Percentiles rank a stretch among this genome's conserved stretches.
Evolutionary conservation across 53 echinoderm and acorn worm genomes (phyloP).

Genomic region (Temnopleurus reevesii): DNA sequence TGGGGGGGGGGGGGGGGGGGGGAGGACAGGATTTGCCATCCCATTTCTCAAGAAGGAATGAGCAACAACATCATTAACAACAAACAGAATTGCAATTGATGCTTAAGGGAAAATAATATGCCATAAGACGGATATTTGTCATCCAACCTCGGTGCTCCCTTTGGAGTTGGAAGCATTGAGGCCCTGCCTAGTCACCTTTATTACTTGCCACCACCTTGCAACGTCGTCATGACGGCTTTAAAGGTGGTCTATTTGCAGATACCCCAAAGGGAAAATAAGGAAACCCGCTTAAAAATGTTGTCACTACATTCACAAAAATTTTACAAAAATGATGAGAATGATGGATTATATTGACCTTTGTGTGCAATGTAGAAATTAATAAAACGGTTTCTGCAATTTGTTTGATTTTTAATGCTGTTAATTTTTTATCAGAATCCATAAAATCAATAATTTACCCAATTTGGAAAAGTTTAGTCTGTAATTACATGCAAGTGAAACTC

Average conservation of each 20-base stretch:
- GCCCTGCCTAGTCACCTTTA: background rate
- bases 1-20: too few relatives aligned
- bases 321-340: too few relatives aligned
- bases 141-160: background rate
- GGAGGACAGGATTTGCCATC: background rate
- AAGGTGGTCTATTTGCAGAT: background rate
- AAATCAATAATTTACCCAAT: background rate
- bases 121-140: conserved; percentile 6
- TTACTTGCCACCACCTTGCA: background rate
- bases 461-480: background rate
- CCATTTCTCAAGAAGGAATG: background rate
- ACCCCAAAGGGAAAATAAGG: background rate
- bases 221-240: background rate
- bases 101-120: background rate
- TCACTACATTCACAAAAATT: too few relatives aligned
- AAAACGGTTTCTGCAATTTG: too few relatives aligned
- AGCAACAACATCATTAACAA: background rate
- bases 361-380: too few relatives aligned
- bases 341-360: too few relatives aligned
- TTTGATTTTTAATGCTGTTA: too few relatives aligned
- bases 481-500: too few relatives aligned
- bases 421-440: too few relatives aligned
- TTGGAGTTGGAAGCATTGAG: background rate
- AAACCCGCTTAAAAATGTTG: background rate
- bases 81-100: background rate